Base-by-base conservation (phyloP, 2,888 invertebrate species). In the Oligia latruncula region DNA sequence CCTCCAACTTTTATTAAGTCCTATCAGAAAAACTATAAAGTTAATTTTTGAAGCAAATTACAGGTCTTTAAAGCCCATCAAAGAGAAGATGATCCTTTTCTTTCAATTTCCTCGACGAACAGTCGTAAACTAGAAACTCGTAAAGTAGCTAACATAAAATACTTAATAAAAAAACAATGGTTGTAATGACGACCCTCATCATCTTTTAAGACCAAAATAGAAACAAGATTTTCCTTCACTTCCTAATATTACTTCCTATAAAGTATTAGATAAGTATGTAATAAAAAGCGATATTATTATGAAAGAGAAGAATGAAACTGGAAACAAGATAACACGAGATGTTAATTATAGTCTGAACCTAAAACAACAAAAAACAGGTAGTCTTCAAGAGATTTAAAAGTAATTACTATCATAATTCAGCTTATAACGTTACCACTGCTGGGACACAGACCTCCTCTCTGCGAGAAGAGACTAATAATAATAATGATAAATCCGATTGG, bases 101-200 rank as follows among this genome's bases (percentile, higher is more conserved):
- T 82, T 87, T 86, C 81, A 83, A 87, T 90, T 87, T 83, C 73
- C 80, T 75, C 66, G 40, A 55, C 71, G 79, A 82, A 82, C 76
- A 83, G 83, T 89, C 89, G 84, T 90, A 90, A 90, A 90, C 83
- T 86, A 52, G 74, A 62, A 88, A 83, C 78, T 89, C 90, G 88
- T 90, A 90, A 90, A 90, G 78, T 66, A 86, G 73, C 74, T 74
- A 68, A 72, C 88, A 85, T 90, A 90, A 90, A 90, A 90, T 90
- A 89, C 87, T 89, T 88, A 87, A 90, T 90, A 90, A 90, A 89
- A 88, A 90, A 88, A 89, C 86, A 89, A 90, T 90, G 86, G 83
- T 74, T 81, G 75, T 88, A 90, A 90, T 87, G 90, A 86, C 75
- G 77, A 77, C 71, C 77, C 80, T 77, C 88, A 88, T 90, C 82